Evolutionary conservation across 2,888 invertebrate genomes (phyloP).

Genomic region (Mylabris sibirica): DNA sequence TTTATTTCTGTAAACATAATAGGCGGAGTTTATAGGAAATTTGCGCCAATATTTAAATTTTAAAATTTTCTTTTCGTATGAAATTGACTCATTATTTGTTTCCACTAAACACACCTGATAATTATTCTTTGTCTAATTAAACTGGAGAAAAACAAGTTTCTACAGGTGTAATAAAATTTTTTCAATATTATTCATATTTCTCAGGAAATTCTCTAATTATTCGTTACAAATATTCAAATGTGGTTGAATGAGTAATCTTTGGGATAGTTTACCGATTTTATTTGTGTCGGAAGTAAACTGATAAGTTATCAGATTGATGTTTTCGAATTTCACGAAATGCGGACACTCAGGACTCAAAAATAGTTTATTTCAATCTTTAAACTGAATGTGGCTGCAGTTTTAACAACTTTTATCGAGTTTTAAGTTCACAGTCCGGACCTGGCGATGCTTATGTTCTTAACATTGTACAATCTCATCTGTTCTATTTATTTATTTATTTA

Average conservation of each 20-base stretch:
- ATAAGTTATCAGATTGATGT: not conserved
- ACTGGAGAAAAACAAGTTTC: not conserved
- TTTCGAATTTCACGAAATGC: too few relatives aligned
- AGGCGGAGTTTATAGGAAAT: not conserved
- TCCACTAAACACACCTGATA: not conserved
- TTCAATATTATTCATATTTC: not conserved
- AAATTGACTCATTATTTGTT: not conserved
- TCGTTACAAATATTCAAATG: not conserved
- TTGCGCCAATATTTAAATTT: not conserved
- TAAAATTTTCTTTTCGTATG: not conserved
- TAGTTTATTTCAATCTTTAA: too few relatives aligned
- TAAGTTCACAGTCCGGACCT: too few relatives aligned
- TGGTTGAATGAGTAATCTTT: not conserved
- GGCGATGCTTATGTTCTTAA: too few relatives aligned
- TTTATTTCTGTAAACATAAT: constrained; percentile 22
- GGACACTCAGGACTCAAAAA: too few relatives aligned
- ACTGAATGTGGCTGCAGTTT: too few relatives aligned
- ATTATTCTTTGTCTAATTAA: not conserved
- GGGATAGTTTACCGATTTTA: not conserved
- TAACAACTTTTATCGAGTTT: too few relatives aligned
- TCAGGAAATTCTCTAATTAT: not conserved
- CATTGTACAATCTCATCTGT: too few relatives aligned
- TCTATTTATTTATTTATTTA: too few relatives aligned
- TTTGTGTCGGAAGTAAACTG: not conserved
- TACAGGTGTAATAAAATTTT: not conserved